phyloP scores from a whole-genome alignment of 2,113 vertebrate genomes.

The Scophthalmus maximus region DNA sequence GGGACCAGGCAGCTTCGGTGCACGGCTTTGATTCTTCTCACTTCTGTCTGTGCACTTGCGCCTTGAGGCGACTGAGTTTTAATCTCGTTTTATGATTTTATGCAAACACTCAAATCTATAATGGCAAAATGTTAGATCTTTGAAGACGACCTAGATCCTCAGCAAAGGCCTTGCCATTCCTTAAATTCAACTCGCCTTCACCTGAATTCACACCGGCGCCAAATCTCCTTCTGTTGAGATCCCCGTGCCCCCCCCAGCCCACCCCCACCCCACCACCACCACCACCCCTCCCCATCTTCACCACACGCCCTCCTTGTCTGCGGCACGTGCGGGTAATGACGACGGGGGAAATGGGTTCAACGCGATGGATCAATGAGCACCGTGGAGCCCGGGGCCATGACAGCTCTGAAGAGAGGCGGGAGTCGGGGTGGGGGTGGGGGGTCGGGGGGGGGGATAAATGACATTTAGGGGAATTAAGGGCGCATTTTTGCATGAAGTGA shows the following conservation, averaged over 20 bases:
- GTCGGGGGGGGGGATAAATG: slow-evolving; percentile 73
- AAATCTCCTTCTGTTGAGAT: background rate
- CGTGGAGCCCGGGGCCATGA: slow-evolving; percentile 67
- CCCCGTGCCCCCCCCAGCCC: too few species aligned
- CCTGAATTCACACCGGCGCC: background rate
- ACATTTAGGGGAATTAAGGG: slow-evolving; percentile 70
- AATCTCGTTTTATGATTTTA: too few species aligned
- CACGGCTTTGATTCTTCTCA: background rate
- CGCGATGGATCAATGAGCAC: slow-evolving; percentile 78
- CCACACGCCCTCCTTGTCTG: slow-evolving; percentile 26
- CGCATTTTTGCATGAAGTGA: slow-evolving; percentile 73
- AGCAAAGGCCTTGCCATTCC: background rate
- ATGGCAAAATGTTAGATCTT: too few species aligned
- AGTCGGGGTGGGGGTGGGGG: too few species aligned
- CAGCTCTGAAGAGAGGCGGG: slow-evolving; percentile 67
- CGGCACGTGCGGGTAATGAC: slow-evolving; percentile 73
- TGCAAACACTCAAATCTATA: too few species aligned
- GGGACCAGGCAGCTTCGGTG: background rate
- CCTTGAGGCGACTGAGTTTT: background rate
- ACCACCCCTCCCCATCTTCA: background rate
- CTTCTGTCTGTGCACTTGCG: background rate
- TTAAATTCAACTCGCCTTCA: background rate
- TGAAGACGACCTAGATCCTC: too few species aligned
- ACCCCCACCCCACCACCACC: too few species aligned
- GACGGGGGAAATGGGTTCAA: slow-evolving; percentile 79